A percentile compares a stretch with the other conserved stretches of the same genome.
These are phyloP conservation scores for Diaphora mendica DNA, from an alignment of 2,888 invertebrate species.

Conservation along the genomic window DNA sequence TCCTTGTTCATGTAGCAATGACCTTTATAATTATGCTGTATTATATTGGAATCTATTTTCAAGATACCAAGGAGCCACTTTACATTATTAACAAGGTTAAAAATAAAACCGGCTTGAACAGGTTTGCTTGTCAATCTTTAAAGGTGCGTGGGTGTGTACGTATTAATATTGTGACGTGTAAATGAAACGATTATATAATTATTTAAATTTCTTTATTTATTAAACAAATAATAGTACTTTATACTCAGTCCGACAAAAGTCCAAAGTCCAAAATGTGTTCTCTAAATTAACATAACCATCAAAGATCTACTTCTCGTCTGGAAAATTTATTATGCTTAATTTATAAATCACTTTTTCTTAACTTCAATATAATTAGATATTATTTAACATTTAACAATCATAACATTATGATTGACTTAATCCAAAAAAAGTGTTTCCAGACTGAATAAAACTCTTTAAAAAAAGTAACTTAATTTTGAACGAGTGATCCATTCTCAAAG, in stretches of 20 bases:
- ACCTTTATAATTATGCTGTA: background rate
- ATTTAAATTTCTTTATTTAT: constrained; percentile 73
- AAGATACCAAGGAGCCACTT: background rate
- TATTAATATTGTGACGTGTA: constrained; percentile 6
- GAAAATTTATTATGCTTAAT: constrained; percentile 66
- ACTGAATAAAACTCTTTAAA: constrained; percentile 51
- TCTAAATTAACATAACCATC: constrained; percentile 73
- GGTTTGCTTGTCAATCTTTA: background rate
- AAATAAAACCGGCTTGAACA: background rate
- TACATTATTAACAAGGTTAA: background rate
- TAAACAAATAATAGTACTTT: constrained; percentile 81
- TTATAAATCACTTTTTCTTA: constrained; percentile 47
- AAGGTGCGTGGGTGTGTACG: background rate
- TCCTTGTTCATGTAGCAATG: background rate
- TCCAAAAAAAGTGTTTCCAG: constrained; percentile 43
- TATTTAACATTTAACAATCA: constrained; percentile 44
- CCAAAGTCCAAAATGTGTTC: constrained; percentile 69
- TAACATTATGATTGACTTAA: constrained; percentile 32
- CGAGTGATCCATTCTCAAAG: constrained; percentile 35
- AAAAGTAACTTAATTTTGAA: constrained; percentile 49
- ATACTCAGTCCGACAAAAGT: constrained; percentile 82
- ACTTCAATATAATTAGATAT: constrained; percentile 44
- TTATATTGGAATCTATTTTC: background rate
- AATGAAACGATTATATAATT: constrained; percentile 37
- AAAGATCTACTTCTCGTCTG: constrained; percentile 63